A percentile compares a stretch with the other conserved stretches of the same genome.
These are phyloP conservation scores for Apomyelois bistriatella DNA, from an alignment of 2,888 invertebrate species.

Conservation along the genomic window DNA sequence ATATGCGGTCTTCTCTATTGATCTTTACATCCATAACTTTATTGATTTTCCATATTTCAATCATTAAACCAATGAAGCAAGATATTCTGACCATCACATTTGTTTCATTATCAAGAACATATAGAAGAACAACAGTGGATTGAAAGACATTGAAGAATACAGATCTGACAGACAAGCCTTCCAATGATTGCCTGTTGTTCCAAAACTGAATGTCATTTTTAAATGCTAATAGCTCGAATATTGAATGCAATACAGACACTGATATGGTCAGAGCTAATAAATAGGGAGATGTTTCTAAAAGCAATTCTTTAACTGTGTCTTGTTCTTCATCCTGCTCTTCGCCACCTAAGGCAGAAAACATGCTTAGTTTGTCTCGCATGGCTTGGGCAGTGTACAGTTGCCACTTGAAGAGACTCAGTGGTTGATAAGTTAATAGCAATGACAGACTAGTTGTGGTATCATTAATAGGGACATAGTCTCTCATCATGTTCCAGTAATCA, in stretches of 20 bases:
- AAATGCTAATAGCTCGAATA: constrained; percentile 99
- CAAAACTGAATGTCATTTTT: constrained; percentile 99
- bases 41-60: constrained; percentile 99
- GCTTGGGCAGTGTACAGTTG: constrained; percentile 98
- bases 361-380: constrained; percentile 93
- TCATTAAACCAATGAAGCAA: constrained; percentile 95
- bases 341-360: constrained; percentile 80
- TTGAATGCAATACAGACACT: constrained; percentile 96
- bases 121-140: constrained; percentile 95
- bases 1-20: constrained; percentile 84
- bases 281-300: constrained; percentile 98
- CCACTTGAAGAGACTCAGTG: constrained; percentile 98
- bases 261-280: constrained; percentile 93
- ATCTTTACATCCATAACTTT: constrained; percentile 92
- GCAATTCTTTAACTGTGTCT: constrained; percentile 94
- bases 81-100: constrained; percentile 97
- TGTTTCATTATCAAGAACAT: constrained; percentile 99
- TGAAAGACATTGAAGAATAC: constrained; percentile 99
- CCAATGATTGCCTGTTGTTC: constrained; percentile 97
- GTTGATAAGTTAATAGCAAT: constrained; percentile 89
- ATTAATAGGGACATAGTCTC: constrained; percentile 96
- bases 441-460: constrained; percentile 87
- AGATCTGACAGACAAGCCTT: constrained; percentile 97
- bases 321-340: constrained; percentile 94
- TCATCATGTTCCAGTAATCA: constrained; percentile 99